Percentiles rank a stretch among this genome's conserved stretches.
These are phyloP conservation scores for Tragopan temminckii DNA, from an alignment of 2,797 vertebrate species.

Conservation along the genomic window DNA sequence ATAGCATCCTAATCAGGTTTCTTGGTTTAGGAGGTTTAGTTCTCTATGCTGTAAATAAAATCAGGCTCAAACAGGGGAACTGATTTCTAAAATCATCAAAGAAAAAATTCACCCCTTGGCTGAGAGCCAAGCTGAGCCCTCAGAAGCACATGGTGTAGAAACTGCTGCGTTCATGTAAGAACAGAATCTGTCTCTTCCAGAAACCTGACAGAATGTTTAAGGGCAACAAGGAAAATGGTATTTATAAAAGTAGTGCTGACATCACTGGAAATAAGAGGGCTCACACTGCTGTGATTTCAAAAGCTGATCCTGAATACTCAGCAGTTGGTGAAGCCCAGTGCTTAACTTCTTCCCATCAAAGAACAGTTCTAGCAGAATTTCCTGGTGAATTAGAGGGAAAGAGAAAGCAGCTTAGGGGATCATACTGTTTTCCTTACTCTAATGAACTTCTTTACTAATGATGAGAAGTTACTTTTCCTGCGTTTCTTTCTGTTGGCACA, in stretches of 20 bases:
- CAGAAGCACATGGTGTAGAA: neutral
- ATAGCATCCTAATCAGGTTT: neutral
- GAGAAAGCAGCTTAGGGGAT: neutral
- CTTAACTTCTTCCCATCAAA: conserved; percentile 23
- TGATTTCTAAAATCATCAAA: conserved; percentile 28
- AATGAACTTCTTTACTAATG: neutral
- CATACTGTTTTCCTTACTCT: conserved; percentile 15
- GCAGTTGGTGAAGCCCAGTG: conserved; percentile 10
- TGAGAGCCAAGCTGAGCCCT: neutral
- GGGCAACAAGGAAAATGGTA: neutral
- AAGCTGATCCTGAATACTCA: neutral
- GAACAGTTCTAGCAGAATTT: neutral
- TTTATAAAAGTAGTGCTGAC: neutral
- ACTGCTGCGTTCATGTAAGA: neutral
- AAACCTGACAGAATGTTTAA: conserved; percentile 17
- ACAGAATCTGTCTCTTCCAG: neutral
- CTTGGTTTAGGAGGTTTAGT: neutral
- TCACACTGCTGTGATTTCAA: neutral
- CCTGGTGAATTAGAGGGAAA: neutral
- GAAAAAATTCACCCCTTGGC: neutral
- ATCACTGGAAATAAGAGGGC: neutral
- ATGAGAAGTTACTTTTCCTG: neutral
- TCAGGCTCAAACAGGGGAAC: neutral
- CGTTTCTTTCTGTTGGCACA: neutral
- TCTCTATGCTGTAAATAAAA: conserved; percentile 23